Percentiles rank a stretch among this genome's conserved stretches.
Evolutionary conservation across 2,113 vertebrate species (phyloP).

Genomic region (Sapajus apella): DNA sequence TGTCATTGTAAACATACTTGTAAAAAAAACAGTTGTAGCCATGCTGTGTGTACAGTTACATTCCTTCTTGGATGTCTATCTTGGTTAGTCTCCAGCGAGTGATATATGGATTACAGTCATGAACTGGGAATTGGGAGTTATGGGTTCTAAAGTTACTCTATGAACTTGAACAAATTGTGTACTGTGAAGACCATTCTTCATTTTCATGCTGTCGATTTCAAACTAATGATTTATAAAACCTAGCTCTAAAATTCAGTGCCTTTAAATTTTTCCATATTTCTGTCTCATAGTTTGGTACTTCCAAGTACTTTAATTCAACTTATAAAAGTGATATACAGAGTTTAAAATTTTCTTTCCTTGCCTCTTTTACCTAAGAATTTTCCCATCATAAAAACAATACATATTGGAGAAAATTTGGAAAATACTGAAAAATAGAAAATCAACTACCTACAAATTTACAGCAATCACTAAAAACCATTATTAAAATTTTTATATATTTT

Average conservation of each 20-base stretch:
- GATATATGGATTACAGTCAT: neutral
- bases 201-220: neutral
- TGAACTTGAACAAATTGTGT: neutral
- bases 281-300: neutral
- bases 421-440: neutral
- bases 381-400: neutral
- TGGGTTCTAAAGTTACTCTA: neutral
- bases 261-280: neutral
- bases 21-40: neutral
- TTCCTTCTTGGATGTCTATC: neutral
- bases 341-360: neutral
- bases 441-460: neutral
- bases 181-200: neutral
- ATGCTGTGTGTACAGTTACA: neutral
- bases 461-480: neutral
- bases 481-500: conserved; percentile 15
- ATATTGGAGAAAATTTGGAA: neutral
- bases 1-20: neutral
- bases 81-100: neutral
- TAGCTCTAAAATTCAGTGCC: neutral
- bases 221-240: neutral
- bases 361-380: neutral
- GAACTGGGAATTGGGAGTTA: neutral
- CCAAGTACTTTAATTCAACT: neutral
- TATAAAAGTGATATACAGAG: neutral